A percentile compares a stretch with the other conserved stretches of the same genome.
Evolutionary conservation across 2,888 invertebrate species (phyloP).

Genomic region (Trimorus sp.): DNA sequence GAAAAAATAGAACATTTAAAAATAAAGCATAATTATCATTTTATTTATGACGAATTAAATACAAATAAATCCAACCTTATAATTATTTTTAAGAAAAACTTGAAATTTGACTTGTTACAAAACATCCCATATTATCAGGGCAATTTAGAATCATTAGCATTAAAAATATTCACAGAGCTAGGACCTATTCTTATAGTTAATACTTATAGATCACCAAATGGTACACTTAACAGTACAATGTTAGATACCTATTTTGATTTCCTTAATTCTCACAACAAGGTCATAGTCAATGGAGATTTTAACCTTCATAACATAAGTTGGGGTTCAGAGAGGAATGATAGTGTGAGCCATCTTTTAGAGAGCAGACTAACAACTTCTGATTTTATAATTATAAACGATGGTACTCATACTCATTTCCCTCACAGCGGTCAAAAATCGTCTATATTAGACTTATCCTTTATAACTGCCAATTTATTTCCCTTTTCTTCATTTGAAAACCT

Average conservation of each 20-base stretch:
- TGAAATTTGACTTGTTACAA: conserved; percentile 24
- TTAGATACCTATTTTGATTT: conserved; percentile 19
- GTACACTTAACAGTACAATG: neutral
- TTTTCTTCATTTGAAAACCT: neutral
- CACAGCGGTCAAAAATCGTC: conserved; percentile 19
- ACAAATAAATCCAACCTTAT: neutral
- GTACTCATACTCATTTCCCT: conserved; percentile 4
- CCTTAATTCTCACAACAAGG: neutral
- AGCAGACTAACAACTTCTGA: neutral
- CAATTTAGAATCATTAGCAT: conserved; percentile 22
- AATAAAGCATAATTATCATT: conserved; percentile 6
- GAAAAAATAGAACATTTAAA: conserved; percentile 18
- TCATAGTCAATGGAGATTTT: neutral
- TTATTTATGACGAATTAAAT: neutral
- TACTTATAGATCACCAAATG: conserved; percentile 22
- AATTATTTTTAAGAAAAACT: conserved; percentile 20
- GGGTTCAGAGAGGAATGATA: neutral
- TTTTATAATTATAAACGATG: neutral
- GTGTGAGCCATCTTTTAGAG: neutral
- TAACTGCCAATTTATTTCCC: neutral
- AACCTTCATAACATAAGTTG: neutral
- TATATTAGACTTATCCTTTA: neutral
- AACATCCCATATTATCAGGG: conserved; percentile 23
- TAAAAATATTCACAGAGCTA: conserved; percentile 3
- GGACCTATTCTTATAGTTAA: conserved; percentile 21